These are phyloP conservation scores for Phaethon lepturus DNA, from an alignment of 2,113 vertebrate species.

Conservation along the genomic window DNA sequence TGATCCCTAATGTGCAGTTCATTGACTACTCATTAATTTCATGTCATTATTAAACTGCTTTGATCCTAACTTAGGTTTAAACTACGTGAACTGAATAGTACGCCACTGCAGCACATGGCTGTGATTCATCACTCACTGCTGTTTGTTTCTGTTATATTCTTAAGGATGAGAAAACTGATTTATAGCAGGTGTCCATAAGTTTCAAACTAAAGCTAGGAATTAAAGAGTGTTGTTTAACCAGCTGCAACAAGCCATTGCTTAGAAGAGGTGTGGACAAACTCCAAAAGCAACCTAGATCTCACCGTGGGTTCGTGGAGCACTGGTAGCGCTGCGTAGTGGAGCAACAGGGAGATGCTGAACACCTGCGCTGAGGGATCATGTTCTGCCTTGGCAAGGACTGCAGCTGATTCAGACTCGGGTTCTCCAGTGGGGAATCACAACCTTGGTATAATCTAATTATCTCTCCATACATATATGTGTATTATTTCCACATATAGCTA, in stretches of 20 bases:
- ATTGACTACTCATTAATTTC: neutral
- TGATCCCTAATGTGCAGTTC: neutral
- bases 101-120: neutral
- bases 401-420: neutral
- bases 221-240: constrained; percentile 27
- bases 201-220: constrained; percentile 34
- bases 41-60: neutral
- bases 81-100: neutral
- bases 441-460: constrained; percentile 25
- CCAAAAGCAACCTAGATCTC: constrained; percentile 3
- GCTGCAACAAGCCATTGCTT: neutral
- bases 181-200: neutral
- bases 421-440: constrained; percentile 26
- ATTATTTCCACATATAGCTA: constrained; percentile 11
- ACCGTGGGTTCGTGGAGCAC: neutral
- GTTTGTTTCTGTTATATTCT: neutral
- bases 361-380: neutral
- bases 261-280: constrained; percentile 40
- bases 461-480: neutral
- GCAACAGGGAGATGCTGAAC: neutral
- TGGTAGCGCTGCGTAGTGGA: accelerated
- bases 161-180: constrained; percentile 19
- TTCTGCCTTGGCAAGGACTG: neutral
- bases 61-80: neutral
- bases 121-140: neutral